These are phyloP conservation scores for Ornithorhynchus anatinus DNA, from an alignment of 2,113 vertebrate genomes.

Conservation along the genomic window DNA sequence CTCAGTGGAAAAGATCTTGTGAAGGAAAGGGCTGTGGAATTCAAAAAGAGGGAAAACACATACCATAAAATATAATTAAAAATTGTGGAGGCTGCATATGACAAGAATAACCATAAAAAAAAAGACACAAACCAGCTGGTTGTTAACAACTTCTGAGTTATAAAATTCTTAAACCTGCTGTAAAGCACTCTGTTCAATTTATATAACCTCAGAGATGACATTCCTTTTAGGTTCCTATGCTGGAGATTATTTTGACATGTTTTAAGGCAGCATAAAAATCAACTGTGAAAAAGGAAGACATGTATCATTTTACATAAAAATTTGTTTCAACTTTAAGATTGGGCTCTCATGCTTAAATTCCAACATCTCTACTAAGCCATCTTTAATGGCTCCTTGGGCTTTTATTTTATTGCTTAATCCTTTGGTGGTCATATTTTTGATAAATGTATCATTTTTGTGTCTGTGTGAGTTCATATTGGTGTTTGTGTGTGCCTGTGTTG, in stretches of 20 bases:
- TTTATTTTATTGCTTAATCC: constrained; percentile 62
- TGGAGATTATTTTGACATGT: constrained; percentile 84
- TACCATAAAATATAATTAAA: constrained; percentile 88
- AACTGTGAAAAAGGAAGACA: constrained; percentile 77
- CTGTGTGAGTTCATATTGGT: background rate
- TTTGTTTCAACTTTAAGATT: constrained; percentile 70
- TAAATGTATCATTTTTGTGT: constrained; percentile 28
- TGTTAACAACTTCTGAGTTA: constrained; percentile 86
- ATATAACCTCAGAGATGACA: constrained; percentile 83
- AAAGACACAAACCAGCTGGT: constrained; percentile 87
- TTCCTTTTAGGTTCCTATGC: constrained; percentile 78
- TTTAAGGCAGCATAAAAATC: constrained; percentile 82
- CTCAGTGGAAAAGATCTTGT: constrained; percentile 73
- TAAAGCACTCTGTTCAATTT: constrained; percentile 85
- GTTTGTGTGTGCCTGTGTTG: background rate
- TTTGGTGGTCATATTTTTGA: constrained; percentile 59
- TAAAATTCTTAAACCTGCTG: constrained; percentile 87
- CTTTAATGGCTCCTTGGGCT: constrained; percentile 57
- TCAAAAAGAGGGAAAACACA: constrained; percentile 80
- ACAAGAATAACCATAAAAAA: constrained; percentile 88
- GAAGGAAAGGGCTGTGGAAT: constrained; percentile 76
- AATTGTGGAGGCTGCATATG: constrained; percentile 86
- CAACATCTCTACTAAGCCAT: constrained; percentile 56
- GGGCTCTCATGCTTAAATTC: constrained; percentile 67
- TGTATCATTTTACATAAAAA: constrained; percentile 77